phyloP scores from a whole-genome alignment of 2,888 invertebrate species.

The Andricus quercusramuli region DNA sequence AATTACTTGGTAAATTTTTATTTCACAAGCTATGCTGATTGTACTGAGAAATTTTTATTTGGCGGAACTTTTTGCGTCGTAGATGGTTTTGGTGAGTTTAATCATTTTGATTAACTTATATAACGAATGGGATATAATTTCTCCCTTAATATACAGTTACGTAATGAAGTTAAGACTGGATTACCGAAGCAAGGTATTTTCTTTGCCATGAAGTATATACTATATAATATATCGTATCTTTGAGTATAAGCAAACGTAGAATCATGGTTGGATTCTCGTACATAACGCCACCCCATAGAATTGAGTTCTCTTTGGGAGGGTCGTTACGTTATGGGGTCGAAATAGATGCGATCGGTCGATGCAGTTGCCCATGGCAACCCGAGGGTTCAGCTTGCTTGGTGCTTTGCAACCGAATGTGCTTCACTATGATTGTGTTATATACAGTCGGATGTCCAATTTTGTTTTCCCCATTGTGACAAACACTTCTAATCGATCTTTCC shows the following conservation, averaged over 20 bases:
- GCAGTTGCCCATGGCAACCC: slow-evolving; percentile 54
- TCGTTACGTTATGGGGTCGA: slow-evolving; percentile 51
- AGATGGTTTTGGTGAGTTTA: no score
- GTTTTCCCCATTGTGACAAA: neutral
- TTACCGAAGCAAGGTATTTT: neutral
- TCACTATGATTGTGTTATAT: neutral
- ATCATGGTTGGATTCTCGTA: slow-evolving; percentile 22
- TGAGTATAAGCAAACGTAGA: slow-evolving; percentile 12
- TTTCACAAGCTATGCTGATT: no score
- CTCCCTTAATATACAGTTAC: neutral
- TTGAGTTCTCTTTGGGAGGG: slow-evolving; percentile 46
- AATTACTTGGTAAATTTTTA: no score
- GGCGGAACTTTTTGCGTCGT: no score
- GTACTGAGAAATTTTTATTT: no score
- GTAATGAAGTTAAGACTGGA: neutral
- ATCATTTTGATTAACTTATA: no score
- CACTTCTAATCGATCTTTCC: slow-evolving; percentile 1
- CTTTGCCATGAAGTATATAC: neutral
- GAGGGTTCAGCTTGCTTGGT: slow-evolving; percentile 48
- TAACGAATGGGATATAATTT: no score
- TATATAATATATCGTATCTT: neutral
- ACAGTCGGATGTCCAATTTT: slow-evolving; percentile 16
- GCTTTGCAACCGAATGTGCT: slow-evolving; percentile 31
- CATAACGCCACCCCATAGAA: slow-evolving; percentile 39
- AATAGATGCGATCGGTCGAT: slow-evolving; percentile 46